Evolutionary conservation across 2,113 vertebrate genomes (phyloP), one percentile per base, ranked within the genome.

Genomic region (Cyprinus carpio): DNA sequence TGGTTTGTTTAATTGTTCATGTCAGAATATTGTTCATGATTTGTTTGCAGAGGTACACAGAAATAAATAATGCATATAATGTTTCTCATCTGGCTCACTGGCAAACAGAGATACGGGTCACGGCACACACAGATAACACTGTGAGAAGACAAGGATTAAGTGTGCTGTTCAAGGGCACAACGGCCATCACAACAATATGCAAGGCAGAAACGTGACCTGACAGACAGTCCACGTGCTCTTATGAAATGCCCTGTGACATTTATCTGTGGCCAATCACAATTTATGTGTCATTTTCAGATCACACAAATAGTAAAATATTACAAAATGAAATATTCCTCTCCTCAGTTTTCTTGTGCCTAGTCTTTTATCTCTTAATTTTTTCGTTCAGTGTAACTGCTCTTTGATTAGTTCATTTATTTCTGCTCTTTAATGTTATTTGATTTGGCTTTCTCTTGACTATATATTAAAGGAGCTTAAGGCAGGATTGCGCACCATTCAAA

Each of bases 91-190:
- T 56, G 29, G 23, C 31, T 40, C 27, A 12, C 23, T 69, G 25
- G 64, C 80, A 81, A 67, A 67, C 62, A 18, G 31, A 78, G 62
- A 60, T 43, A 15, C 8, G 16, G 18, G 88, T 87, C 85, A 81
- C 85, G 80, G 88, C 87, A 87, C 88, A 88, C 81, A 71, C 81
- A 51, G 46, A 82, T 72, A 71, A 37, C 43, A 58, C 29, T 72
- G 16, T 37, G 31, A 20, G 31, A 51, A 81, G 79, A 31, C 62
- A 49, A 67, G 25, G 60, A 67, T 51, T 49, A 51, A 65, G 43
- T 62, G 64, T 71, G 67, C 46, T 10, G 25, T 54, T 82, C 62
- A 82, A 82, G 80, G 80, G 64, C 46, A 71, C 46, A 37, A 37
- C 11, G 11, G 46, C 64, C 13, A 1, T 46, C n/a, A 49, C 80